Conservation (phyloP, 2,797 vertebrate species). For the Melanotaenia pygmaea region DNA sequence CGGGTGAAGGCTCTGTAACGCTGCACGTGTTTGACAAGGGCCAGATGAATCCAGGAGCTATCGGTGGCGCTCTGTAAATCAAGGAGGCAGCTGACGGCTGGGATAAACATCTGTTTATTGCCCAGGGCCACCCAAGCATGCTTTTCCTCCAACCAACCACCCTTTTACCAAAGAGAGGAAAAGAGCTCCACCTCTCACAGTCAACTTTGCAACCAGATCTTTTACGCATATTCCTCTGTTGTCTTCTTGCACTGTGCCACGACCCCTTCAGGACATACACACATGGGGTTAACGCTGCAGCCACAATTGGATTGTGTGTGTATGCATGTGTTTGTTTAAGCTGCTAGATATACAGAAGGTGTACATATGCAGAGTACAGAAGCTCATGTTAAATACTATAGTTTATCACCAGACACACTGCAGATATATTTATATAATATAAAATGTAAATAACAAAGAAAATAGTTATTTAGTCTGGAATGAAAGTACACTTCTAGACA, state of each 20-base stretch:
- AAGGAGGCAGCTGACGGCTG: slow-evolving; percentile 99
- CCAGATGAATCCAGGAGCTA: slow-evolving; percentile 99
- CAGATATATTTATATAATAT: slow-evolving; percentile 3
- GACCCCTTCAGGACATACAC: slow-evolving; percentile 46
- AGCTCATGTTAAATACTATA: slow-evolving; percentile 18
- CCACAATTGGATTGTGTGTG: slow-evolving; percentile 19
- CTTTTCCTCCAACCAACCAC: slow-evolving; percentile 80
- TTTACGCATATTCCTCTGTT: slow-evolving; percentile 45
- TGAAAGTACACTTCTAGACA: slow-evolving; percentile 27
- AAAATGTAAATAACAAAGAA: slow-evolving; percentile 17
- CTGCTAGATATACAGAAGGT: slow-evolving; percentile 24
- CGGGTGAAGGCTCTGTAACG: slow-evolving; percentile 89
- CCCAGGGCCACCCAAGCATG: slow-evolving; percentile 90
- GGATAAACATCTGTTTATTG: slow-evolving; percentile 98
- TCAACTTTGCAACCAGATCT: slow-evolving; percentile 58
- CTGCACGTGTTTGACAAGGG: slow-evolving; percentile 97
- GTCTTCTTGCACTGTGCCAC: slow-evolving; percentile 35
- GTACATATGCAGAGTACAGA: slow-evolving; percentile 15
- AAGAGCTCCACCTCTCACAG: slow-evolving; percentile 53
- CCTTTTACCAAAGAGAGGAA: slow-evolving; percentile 69
- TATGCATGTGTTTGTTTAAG: slow-evolving; percentile 18
- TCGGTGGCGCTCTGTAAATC: slow-evolving; percentile 96
- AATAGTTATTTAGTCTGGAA: slow-evolving; percentile 19
- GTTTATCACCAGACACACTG: slow-evolving; percentile 13
- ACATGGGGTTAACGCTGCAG: slow-evolving; percentile 42